A percentile compares a stretch with the other conserved stretches of the same genome.
Conservation (phyloP, 2,113 vertebrate species). For the Passer montanus region DNA sequence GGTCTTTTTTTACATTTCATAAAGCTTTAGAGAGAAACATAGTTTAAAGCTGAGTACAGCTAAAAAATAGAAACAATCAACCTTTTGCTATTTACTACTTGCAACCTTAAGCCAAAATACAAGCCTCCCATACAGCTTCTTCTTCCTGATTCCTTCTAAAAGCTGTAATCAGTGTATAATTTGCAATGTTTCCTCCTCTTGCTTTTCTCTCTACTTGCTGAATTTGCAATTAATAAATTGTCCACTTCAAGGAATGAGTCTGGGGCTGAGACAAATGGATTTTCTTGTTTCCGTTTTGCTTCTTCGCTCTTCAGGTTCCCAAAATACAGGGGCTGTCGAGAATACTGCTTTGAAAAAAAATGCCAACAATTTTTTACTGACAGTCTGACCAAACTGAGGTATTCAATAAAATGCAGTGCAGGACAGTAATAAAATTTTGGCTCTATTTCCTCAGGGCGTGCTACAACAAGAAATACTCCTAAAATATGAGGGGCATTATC, state of each 20-base stretch:
- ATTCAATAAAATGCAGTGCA: background rate
- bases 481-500: background rate
- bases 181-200: background rate
- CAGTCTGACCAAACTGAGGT: background rate
- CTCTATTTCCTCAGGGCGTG: background rate
- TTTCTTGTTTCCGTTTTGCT: background rate
- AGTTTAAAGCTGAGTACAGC: background rate
- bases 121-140: background rate
- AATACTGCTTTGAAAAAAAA: background rate
- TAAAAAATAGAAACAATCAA: background rate
- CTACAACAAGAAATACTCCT: background rate
- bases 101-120: background rate
- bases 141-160: background rate
- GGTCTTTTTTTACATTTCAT: background rate
- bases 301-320: background rate
- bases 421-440: background rate
- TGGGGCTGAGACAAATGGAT: background rate
- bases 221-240: background rate
- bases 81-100: background rate
- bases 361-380: background rate
- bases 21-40: background rate
- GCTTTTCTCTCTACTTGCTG: background rate
- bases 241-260: background rate
- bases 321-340: background rate
- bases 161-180: background rate